Conservation (phyloP, 2,888 invertebrate species). For the Melitaea athalia region DNA sequence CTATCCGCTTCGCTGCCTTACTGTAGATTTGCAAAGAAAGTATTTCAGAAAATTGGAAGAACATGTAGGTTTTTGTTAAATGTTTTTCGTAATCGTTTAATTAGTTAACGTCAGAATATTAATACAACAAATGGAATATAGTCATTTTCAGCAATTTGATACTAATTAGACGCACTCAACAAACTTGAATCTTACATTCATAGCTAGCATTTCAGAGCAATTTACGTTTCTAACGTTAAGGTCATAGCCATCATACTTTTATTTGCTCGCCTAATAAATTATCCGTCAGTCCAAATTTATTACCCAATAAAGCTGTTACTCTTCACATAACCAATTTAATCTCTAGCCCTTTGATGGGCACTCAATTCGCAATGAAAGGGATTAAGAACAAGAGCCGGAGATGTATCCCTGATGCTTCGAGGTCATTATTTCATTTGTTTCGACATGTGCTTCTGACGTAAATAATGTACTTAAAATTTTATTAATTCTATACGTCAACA, state of each 20-base stretch:
- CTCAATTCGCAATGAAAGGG: slow-evolving; percentile 46
- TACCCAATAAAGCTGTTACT: slow-evolving; percentile 67
- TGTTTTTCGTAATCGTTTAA: too few relatives aligned
- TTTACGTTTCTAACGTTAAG: slow-evolving; percentile 57
- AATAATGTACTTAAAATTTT: not conserved
- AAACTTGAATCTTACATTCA: slow-evolving; percentile 12
- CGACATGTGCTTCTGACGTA: slow-evolving; percentile 2
- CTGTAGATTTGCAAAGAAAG: too few relatives aligned
- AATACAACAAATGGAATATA: too few relatives aligned
- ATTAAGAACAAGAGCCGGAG: slow-evolving; percentile 36
- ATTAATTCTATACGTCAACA: not conserved
- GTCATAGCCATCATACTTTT: slow-evolving; percentile 49
- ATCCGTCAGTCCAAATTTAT: slow-evolving; percentile 61
- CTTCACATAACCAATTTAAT: slow-evolving; percentile 73
- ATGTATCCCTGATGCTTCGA: slow-evolving; percentile 21
- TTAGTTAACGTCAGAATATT: too few relatives aligned
- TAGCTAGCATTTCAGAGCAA: slow-evolving; percentile 46
- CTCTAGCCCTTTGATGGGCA: slow-evolving; percentile 48
- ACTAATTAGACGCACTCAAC: slow-evolving; percentile 4
- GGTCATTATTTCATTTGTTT: slow-evolving; percentile 14
- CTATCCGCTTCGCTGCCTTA: too few relatives aligned
- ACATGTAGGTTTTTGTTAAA: too few relatives aligned
- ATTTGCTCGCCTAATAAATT: slow-evolving; percentile 73
- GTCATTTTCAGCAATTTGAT: not conserved
- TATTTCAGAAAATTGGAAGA: too few relatives aligned